Percentiles rank a stretch among this genome's conserved stretches.
phyloP scores from a whole-genome alignment of 2,888 invertebrate genomes.

The Tenodera sinensis region DNA sequence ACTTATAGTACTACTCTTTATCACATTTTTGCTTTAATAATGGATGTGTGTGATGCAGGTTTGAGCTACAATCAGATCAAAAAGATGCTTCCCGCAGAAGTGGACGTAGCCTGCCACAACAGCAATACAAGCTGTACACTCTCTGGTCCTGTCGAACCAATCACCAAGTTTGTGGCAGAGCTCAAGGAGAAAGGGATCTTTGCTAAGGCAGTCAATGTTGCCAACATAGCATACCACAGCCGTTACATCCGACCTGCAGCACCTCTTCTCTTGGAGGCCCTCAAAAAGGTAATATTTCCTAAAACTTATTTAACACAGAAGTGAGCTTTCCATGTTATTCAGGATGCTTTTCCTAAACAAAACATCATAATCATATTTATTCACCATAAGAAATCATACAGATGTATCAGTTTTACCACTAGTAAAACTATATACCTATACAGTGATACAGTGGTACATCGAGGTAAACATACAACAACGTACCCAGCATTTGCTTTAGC shows the following conservation, averaged over 20 bases:
- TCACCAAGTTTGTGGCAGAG: conserved; percentile 56
- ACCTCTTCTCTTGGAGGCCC: conserved; percentile 44
- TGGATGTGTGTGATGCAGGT: conserved; percentile 37
- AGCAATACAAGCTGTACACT: conserved; percentile 72
- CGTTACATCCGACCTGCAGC: conserved; percentile 44
- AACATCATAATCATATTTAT: too few relatives aligned
- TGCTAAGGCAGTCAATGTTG: conserved; percentile 36
- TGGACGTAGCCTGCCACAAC: conserved; percentile 78
- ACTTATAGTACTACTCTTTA: too few relatives aligned
- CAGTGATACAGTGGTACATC: too few relatives aligned
- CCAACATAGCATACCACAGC: conserved; percentile 39
- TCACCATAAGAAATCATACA: too few relatives aligned
- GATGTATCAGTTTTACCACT: too few relatives aligned
- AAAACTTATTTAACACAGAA: too few relatives aligned
- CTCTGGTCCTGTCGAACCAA: conserved; percentile 65
- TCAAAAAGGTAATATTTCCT: conserved; percentile 43
- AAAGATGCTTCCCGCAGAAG: conserved; percentile 52
- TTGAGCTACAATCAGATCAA: conserved; percentile 43
- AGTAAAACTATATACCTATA: too few relatives aligned
- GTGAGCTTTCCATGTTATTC: too few relatives aligned
- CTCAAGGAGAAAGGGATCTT: conserved; percentile 44
- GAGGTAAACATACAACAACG: too few relatives aligned
- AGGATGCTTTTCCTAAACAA: too few relatives aligned
- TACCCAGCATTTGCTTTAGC: too few relatives aligned
- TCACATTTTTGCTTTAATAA: too few relatives aligned